Evolutionary conservation across 2,113 vertebrate species (phyloP).

Genomic region (Xiphias gladius): DNA sequence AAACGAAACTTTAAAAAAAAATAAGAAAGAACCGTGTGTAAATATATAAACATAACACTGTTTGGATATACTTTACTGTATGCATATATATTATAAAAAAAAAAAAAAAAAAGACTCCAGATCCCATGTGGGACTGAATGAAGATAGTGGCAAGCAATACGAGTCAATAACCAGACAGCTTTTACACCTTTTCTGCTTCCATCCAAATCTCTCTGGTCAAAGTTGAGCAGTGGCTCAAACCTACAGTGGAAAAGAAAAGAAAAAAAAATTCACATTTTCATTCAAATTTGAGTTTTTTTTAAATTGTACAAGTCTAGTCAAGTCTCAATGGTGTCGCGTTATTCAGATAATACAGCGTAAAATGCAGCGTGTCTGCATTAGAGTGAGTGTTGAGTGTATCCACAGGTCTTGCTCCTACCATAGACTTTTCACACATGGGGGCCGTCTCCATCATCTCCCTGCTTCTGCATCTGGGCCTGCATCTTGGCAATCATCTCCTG

Average conservation of each 20-base stretch:
- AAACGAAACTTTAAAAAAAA: conserved; percentile 17
- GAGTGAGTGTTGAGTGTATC: not conserved
- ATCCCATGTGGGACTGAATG: conserved; percentile 61
- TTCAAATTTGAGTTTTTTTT: not conserved
- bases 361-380: not conserved
- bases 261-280: not conserved
- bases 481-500: conserved; percentile 98
- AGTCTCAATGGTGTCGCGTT: no score
- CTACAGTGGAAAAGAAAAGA: conserved; percentile 47
- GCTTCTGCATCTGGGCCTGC: conserved; percentile 98
- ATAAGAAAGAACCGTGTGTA: conserved; percentile 58
- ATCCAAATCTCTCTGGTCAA: conserved; percentile 48
- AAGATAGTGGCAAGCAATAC: conserved; percentile 75
- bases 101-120: conserved; percentile 37
- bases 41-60: conserved; percentile 79
- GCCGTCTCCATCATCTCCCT: conserved; percentile 85
- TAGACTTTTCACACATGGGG: conserved; percentile 72
- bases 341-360: not conserved
- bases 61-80: conserved; percentile 72
- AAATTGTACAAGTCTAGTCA: not conserved
- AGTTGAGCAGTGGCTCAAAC: conserved; percentile 50
- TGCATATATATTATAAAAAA: conserved; percentile 47
- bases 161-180: conserved; percentile 51
- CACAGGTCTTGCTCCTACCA: conserved; percentile 61
- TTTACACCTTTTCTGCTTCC: conserved; percentile 20